phyloP scores from a whole-genome alignment of 2,888 invertebrate species.

The Volucella inanis region DNA sequence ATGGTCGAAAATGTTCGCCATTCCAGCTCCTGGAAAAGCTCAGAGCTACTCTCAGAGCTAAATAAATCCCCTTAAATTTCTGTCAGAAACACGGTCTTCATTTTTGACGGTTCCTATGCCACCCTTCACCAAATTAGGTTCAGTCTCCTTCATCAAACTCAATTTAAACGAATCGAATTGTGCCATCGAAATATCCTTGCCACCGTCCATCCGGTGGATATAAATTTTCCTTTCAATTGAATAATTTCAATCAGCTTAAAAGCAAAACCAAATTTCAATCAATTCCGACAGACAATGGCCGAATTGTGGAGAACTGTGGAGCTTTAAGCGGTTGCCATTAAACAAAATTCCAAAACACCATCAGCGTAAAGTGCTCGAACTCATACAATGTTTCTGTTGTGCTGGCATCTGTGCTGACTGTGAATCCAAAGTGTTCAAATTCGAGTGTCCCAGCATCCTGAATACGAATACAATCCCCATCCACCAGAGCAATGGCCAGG shows the following conservation, averaged over 20 bases:
- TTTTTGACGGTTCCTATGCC: too few relatives aligned
- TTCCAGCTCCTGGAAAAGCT: too few relatives aligned
- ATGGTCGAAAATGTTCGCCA: too few relatives aligned
- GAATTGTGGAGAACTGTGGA: constrained; percentile 53
- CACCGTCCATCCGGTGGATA: constrained; percentile 42
- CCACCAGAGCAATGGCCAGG: constrained; percentile 28
- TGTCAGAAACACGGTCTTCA: not conserved
- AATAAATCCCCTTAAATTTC: too few relatives aligned
- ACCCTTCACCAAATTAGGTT: not conserved
- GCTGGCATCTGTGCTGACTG: constrained; percentile 38
- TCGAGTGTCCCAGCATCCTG: not conserved
- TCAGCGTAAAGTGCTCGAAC: constrained; percentile 13
- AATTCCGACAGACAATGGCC: constrained; percentile 64
- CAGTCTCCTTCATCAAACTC: constrained; percentile 23
- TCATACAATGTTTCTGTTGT: constrained; percentile 37
- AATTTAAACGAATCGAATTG: constrained; percentile 21
- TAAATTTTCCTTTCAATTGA: constrained; percentile 75
- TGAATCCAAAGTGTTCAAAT: constrained; percentile 37
- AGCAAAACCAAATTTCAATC: constrained; percentile 76
- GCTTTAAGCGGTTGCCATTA: constrained; percentile 60
- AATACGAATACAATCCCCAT: not conserved
- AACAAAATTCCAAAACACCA: constrained; percentile 38
- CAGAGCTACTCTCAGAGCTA: too few relatives aligned
- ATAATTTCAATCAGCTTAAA: constrained; percentile 76
- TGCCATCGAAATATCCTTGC: constrained; percentile 15